Base-by-base conservation (phyloP, 2,797 vertebrate genomes). In the Acropternis orthonyx region DNA sequence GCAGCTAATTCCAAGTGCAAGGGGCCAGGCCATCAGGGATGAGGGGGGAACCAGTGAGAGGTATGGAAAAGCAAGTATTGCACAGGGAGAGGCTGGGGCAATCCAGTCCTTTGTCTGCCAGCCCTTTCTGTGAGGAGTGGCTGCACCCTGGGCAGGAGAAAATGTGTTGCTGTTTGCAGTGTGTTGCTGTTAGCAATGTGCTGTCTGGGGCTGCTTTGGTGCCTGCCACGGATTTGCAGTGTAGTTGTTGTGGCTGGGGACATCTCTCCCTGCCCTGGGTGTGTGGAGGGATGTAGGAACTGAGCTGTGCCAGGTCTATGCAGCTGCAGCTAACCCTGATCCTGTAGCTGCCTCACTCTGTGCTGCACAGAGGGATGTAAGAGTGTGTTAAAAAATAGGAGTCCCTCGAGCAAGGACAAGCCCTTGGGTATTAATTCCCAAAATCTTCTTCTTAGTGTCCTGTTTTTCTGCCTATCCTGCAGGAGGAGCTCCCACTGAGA, bases 111-210 rank as follows among this genome's bases (percentile, higher is more conserved):
- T 34, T 43, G 39, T 18, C 44, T 69, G 69, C 28, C 58, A 80
- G 52, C 22, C 39, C 27, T 83, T 55, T 63, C 41, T 2, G 3
- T 8, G 36, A 19, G 52, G 43, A 20, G 65, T 13, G 59, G 49
- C 78, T 1, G 7, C 24, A 81, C 39, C 69, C 28, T 63, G 32
- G 49, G 30, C 30, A 37, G 63, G 44, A 88, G 32, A 32, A 20
- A 28, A 19, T 0, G 8, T 7, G 8, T 8, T 71, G 68, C 30
- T n/a, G 4, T 37, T 55, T 7, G 16, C 51, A 28, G 12, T 1
- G 10, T 34, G 16, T 7, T 41, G 54, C 34, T 39, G 4, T 49
- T 75, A 7, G 23, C 46, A 20, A 17, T 0, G 10, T 68, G 32
- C 27, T 91, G 41, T 23, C 22, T 0, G 2, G 32, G 17, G 46